These are phyloP conservation scores for Chymomyza fuscimana DNA, from an alignment of 2,888 invertebrate genomes.

Conservation along the genomic window DNA sequence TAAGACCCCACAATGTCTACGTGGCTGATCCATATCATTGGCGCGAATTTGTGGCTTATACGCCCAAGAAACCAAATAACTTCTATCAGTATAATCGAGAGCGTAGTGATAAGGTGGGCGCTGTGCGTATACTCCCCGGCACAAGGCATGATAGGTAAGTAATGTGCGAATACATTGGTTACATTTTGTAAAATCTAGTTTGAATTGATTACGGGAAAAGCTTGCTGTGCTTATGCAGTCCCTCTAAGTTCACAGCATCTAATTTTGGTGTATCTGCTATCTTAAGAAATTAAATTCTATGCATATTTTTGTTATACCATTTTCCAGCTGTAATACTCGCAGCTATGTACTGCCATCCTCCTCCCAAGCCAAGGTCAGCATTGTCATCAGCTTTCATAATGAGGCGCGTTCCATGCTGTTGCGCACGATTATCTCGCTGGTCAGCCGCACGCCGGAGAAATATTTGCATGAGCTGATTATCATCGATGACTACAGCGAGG, in stretches of 20 bases:
- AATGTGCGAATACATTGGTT: neutral
- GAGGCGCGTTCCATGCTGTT: constrained; percentile 74
- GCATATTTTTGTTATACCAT: neutral
- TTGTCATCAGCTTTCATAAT: constrained; percentile 75
- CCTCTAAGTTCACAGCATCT: neutral
- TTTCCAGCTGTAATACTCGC: constrained; percentile 58
- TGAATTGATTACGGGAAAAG: neutral
- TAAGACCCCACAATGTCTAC: neutral
- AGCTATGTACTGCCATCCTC: constrained; percentile 43
- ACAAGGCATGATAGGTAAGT: constrained; percentile 71
- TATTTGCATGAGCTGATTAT: constrained; percentile 75
- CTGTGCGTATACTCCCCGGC: constrained; percentile 64
- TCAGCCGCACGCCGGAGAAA: constrained; percentile 61
- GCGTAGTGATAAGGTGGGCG: constrained; percentile 65
- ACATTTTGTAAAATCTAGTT: neutral
- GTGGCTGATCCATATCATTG: constrained; percentile 13
- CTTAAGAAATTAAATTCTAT: neutral
- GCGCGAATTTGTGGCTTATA: constrained; percentile 40
- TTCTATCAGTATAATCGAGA: constrained; percentile 54
- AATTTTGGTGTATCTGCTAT: neutral
- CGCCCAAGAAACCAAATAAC: constrained; percentile 26
- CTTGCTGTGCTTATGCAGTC: neutral
- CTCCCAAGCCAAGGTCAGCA: constrained; percentile 57
- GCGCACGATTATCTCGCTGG: constrained; percentile 69
- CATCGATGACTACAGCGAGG: constrained; percentile 74